Percentiles rank a stretch among this genome's conserved stretches.
Conservation (phyloP, 2,113 vertebrate genomes). For the Etia nguti region DNA sequence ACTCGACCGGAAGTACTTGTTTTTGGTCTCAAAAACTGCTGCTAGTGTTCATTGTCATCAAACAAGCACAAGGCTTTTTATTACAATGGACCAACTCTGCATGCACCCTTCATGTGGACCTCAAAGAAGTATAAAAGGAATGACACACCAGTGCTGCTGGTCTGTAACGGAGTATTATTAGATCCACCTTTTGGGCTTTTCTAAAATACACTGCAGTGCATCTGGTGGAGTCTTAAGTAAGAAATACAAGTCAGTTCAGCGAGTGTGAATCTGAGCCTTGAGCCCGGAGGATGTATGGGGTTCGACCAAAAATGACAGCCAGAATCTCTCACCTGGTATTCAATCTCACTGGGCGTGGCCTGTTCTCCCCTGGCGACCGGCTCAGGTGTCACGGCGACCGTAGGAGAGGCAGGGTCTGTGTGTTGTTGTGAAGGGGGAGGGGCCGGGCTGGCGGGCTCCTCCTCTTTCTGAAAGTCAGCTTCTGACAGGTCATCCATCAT, state of each 20-base stretch:
- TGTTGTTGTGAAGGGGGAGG: slow-evolving; percentile 83
- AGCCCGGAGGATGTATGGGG: neutral
- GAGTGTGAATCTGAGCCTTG: neutral
- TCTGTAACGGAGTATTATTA: neutral
- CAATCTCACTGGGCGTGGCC: slow-evolving; percentile 79
- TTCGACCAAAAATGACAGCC: neutral
- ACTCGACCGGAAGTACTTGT: too few relatives aligned
- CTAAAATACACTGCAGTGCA: neutral
- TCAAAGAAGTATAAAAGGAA: neutral
- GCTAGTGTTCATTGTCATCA: neutral
- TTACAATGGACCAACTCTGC: neutral
- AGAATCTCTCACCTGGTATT: slow-evolving; percentile 78
- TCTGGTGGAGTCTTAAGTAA: neutral
- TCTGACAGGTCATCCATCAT: slow-evolving; percentile 84
- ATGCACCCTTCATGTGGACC: neutral
- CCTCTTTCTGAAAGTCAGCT: slow-evolving; percentile 68
- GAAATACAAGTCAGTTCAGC: neutral
- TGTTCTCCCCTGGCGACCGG: slow-evolving; percentile 83
- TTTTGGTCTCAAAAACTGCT: neutral
- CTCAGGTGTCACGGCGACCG: slow-evolving; percentile 87
- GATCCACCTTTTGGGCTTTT: neutral
- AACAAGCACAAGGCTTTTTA: neutral
- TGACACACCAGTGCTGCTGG: neutral
- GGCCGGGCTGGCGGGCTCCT: slow-evolving; percentile 61
- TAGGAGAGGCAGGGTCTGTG: slow-evolving; percentile 91